phyloP scores from a whole-genome alignment of 2,113 vertebrate genomes.

The Gadus macrocephalus region DNA sequence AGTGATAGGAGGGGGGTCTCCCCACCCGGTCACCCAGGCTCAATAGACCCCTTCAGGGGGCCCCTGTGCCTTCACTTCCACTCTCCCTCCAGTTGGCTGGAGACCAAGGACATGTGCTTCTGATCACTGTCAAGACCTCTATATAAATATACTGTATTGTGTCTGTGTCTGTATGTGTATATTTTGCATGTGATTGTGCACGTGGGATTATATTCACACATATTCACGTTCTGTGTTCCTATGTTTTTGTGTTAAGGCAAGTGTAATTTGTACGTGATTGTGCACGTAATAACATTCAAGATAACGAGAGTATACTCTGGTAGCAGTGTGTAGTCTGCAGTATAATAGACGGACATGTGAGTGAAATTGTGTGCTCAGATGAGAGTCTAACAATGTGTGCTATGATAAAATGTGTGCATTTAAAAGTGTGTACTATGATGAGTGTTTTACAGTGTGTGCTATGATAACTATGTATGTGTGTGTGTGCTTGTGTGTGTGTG shows the following conservation, averaged over 20 bases:
- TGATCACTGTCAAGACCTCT: slow-evolving; percentile 48
- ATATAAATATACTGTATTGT: slow-evolving; percentile 14
- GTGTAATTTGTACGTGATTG: slow-evolving; percentile 8
- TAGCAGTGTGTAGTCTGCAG: no score
- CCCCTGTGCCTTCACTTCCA: slow-evolving; percentile 49
- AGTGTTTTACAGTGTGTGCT: no score
- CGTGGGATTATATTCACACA: slow-evolving; percentile 4
- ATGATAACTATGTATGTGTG: no score
- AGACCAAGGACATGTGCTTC: slow-evolving; percentile 63
- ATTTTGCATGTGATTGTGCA: slow-evolving; percentile 2
- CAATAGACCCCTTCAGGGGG: slow-evolving; percentile 28
- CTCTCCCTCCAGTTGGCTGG: slow-evolving; percentile 46
- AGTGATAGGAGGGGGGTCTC: slow-evolving; percentile 34
- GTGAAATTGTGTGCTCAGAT: no score
- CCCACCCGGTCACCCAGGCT: slow-evolving; percentile 54
- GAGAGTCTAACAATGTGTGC: no score
- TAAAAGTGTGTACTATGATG: no score
- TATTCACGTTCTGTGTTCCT: neutral
- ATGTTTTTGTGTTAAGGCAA: neutral
- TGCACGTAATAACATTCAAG: neutral
- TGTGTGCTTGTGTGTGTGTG: neutral
- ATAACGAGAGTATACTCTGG: neutral
- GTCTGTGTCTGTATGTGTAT: slow-evolving; percentile 7
- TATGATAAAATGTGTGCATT: no score
- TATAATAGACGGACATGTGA: no score